Percentiles rank a stretch among this genome's conserved stretches.
Evolutionary conservation across 1,140 invertebrate species (phyloP).

Genomic region (Holotrichia oblita): DNA sequence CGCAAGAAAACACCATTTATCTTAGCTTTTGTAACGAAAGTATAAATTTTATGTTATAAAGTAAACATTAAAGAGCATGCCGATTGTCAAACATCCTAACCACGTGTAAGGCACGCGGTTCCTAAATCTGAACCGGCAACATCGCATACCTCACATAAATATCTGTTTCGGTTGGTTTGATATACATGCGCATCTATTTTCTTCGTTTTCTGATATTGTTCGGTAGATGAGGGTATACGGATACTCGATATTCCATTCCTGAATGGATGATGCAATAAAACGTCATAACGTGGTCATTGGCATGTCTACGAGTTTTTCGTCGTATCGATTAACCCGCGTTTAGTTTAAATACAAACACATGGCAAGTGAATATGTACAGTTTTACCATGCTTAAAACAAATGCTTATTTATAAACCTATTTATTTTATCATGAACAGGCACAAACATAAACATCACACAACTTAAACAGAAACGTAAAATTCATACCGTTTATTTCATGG

Average conservation of each 20-base stretch:
- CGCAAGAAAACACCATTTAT: no score
- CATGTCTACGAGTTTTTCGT: neutral
- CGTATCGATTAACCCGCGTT: neutral
- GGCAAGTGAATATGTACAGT: neutral
- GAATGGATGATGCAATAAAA: neutral
- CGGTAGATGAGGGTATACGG: neutral
- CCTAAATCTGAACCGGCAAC: neutral
- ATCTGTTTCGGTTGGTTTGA: neutral
- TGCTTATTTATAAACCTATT: neutral
- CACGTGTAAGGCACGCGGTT: slow-evolving; percentile 8
- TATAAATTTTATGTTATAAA: neutral
- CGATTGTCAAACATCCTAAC: neutral
- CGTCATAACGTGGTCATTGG: neutral
- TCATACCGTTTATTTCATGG: slow-evolving; percentile 33
- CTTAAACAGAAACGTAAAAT: slow-evolving; percentile 15
- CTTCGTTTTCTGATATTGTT: neutral
- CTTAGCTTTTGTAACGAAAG: no score
- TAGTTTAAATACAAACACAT: slow-evolving; percentile 21
- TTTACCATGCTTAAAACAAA: neutral
- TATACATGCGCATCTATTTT: neutral
- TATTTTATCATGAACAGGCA: neutral
- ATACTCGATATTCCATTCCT: neutral
- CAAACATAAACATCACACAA: slow-evolving; percentile 13
- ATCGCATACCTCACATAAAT: neutral
- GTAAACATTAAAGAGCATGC: neutral